These are phyloP conservation scores for Lucifuga dentata DNA, from an alignment of 2,113 vertebrate genomes.

Conservation along the genomic window DNA sequence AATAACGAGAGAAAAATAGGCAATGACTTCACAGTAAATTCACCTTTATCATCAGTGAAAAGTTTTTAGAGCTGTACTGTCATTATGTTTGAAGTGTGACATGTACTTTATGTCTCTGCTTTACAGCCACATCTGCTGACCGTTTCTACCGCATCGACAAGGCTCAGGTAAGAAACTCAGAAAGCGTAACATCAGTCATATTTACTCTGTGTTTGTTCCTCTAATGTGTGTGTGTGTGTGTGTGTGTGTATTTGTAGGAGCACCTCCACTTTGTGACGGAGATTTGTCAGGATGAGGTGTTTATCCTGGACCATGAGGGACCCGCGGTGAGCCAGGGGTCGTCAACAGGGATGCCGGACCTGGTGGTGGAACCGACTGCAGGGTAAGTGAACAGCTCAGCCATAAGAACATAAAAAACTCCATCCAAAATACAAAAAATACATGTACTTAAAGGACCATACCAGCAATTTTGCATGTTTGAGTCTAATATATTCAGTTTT, in stretches of 20 bases:
- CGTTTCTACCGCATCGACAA: slow-evolving; percentile 98
- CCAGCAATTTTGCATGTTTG: too few relatives aligned
- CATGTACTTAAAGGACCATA: too few relatives aligned
- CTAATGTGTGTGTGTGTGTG: not conserved
- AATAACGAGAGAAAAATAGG: too few relatives aligned
- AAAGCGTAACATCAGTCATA: too few relatives aligned
- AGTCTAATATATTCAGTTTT: not conserved
- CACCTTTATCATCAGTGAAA: too few relatives aligned
- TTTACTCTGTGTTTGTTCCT: not conserved
- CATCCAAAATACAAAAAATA: too few relatives aligned
- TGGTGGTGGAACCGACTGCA: slow-evolving; percentile 92
- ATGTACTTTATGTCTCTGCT: not conserved
- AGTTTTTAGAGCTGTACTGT: too few relatives aligned
- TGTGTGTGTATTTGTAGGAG: slow-evolving; percentile 83
- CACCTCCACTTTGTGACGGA: slow-evolving; percentile 99
- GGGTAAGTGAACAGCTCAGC: slow-evolving; percentile 78
- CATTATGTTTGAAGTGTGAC: too few relatives aligned
- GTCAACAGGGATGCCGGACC: slow-evolving; percentile 91
- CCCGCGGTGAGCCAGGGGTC: slow-evolving; percentile 79
- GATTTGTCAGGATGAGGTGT: slow-evolving; percentile 97
- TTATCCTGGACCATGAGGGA: slow-evolving; percentile 94
- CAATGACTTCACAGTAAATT: too few relatives aligned
- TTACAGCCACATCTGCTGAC: slow-evolving; percentile 94
- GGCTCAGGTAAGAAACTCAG: slow-evolving; percentile 90
- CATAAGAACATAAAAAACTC: not conserved